Evolutionary conservation across 2,113 vertebrate genomes (phyloP).

Genomic region (Abramis brama): DNA sequence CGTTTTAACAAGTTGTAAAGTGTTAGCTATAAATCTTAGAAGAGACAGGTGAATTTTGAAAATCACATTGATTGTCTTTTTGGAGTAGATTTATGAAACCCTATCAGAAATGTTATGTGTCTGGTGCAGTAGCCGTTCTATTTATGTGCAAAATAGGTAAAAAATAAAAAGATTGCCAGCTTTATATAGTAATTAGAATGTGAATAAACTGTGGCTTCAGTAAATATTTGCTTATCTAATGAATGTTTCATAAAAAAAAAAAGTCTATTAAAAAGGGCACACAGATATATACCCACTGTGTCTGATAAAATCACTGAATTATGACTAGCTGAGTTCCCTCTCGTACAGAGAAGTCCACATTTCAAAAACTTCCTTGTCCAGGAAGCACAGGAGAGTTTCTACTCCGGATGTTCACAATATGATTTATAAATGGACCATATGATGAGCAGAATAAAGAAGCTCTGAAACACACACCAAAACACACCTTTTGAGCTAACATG

Average conservation of each 20-base stretch:
- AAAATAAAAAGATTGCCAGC: not conserved
- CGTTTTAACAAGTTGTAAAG: not conserved
- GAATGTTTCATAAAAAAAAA: not conserved
- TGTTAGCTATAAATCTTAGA: not conserved
- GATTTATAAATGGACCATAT: conserved; percentile 7
- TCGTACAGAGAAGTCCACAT: not conserved
- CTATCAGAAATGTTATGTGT: not conserved
- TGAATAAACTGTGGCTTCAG: not conserved
- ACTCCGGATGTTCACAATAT: conserved; percentile 5
- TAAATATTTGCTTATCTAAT: not conserved
- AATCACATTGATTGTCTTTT: not conserved
- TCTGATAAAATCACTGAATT: conserved; percentile 31
- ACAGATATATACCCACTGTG: not conserved
- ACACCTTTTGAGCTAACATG: not conserved
- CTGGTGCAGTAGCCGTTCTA: not conserved
- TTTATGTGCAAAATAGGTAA: conserved; percentile 3
- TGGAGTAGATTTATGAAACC: not conserved
- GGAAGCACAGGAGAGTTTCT: not conserved
- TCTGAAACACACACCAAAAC: not conserved
- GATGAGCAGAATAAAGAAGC: not conserved
- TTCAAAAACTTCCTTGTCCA: conserved; percentile 5
- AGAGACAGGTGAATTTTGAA: not conserved
- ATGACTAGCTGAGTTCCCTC: not conserved
- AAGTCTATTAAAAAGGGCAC: not conserved
- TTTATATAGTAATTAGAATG: not conserved